Evolutionary conservation across 2,888 invertebrate species (phyloP).

Genomic region (Lasioglossum calceatum): DNA sequence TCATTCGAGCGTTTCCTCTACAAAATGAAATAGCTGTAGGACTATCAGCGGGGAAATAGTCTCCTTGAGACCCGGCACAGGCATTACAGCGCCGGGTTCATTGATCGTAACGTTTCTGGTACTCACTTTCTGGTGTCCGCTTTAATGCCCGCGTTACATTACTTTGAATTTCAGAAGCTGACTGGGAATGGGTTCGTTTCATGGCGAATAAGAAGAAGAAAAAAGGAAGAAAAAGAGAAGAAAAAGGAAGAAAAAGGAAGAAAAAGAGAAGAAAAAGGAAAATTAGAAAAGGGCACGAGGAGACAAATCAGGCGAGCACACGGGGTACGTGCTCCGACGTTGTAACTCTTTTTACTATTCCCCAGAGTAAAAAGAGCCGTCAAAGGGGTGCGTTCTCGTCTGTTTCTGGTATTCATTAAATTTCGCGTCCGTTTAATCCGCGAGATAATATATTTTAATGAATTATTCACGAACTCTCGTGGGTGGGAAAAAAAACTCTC

Average conservation of each 20-base stretch:
- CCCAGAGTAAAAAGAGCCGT: not conserved
- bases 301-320: slow-evolving; percentile 11
- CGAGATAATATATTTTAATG: not conserved
- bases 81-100: not conserved
- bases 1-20: not conserved
- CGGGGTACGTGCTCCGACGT: not conserved
- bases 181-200: slow-evolving; percentile 4
- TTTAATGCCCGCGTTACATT: slow-evolving; percentile 10
- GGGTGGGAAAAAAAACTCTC: not conserved
- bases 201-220: not conserved
- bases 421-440: not conserved
- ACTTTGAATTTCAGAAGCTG: slow-evolving; percentile 15
- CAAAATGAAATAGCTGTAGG: slow-evolving; percentile 1
- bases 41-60: not conserved
- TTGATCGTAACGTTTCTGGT: slow-evolving; percentile 15
- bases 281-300: not conserved
- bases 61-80: not conserved
- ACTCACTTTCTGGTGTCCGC: slow-evolving; percentile 3
- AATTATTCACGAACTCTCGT: not conserved
- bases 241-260: not conserved
- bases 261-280: not conserved
- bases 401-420: slow-evolving; percentile 12
- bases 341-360: not conserved
- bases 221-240: not conserved
- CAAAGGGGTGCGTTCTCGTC: not conserved